phyloP scores from a whole-genome alignment of 2,888 invertebrate genomes.

The Orchestes rusci region DNA sequence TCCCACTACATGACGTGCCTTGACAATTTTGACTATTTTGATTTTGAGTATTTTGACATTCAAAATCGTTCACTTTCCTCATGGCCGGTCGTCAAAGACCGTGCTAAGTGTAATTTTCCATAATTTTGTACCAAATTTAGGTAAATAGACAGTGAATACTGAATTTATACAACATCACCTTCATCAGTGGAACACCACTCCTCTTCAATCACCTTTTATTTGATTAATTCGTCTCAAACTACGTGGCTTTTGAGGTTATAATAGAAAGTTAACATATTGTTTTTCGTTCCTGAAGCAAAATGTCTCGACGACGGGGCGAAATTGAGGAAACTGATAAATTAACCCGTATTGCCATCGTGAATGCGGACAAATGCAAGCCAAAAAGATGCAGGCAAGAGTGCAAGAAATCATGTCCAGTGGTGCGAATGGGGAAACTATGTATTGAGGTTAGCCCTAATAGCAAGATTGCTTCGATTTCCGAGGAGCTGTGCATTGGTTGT shows the following conservation, averaged over 20 bases:
- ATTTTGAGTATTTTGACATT: too few relatives aligned
- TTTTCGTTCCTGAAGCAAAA: slow-evolving; percentile 38
- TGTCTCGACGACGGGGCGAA: slow-evolving; percentile 64
- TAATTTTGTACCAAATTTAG: slow-evolving; percentile 14
- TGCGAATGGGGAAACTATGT: slow-evolving; percentile 98
- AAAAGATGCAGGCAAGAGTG: slow-evolving; percentile 98
- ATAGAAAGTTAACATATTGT: slow-evolving; percentile 30
- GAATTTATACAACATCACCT: too few relatives aligned
- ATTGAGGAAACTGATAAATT: slow-evolving; percentile 85
- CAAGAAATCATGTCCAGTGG: slow-evolving; percentile 97
- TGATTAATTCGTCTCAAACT: neutral
- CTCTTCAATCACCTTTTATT: too few relatives aligned
- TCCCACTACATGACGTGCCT: too few relatives aligned
- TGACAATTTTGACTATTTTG: too few relatives aligned
- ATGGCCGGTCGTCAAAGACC: slow-evolving; percentile 19
- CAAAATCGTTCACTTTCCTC: too few relatives aligned
- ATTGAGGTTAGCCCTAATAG: slow-evolving; percentile 95
- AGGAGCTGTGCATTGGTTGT: slow-evolving; percentile 97
- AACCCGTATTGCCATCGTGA: slow-evolving; percentile 96
- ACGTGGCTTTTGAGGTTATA: slow-evolving; percentile 22
- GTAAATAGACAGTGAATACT: too few relatives aligned
- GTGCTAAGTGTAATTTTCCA: slow-evolving; percentile 10
- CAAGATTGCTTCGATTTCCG: slow-evolving; percentile 95
- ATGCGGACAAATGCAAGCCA: slow-evolving; percentile 97
- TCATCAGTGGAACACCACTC: too few relatives aligned